phyloP scores from a whole-genome alignment of 1,140 invertebrate species.

The Ceratina calcarata region DNA sequence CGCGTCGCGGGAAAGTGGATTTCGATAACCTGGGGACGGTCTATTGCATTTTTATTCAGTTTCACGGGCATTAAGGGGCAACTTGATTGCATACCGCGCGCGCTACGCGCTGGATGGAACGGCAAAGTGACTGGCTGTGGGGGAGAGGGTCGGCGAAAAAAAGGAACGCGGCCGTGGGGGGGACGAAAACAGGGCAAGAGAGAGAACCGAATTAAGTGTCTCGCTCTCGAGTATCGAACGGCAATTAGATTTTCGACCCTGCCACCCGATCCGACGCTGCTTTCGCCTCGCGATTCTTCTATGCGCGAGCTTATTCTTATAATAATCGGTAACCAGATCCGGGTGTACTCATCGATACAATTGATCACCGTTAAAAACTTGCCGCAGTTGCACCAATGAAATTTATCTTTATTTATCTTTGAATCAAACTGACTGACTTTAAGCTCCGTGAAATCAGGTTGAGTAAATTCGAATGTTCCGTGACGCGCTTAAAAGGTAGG shows the following conservation, averaged over 20 bases:
- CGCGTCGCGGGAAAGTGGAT: slow-evolving; percentile 68
- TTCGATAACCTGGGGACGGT: slow-evolving; percentile 71
- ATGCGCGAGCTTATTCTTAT: neutral
- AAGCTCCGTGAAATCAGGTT: too few species aligned
- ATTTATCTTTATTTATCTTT: slow-evolving; percentile 40
- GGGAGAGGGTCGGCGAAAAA: slow-evolving; percentile 3
- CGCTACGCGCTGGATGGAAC: slow-evolving; percentile 57
- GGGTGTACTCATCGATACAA: slow-evolving; percentile 40
- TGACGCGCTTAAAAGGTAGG: too few species aligned
- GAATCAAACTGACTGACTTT: neutral
- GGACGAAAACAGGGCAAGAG: slow-evolving; percentile 51
- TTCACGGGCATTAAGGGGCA: slow-evolving; percentile 69
- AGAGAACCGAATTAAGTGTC: slow-evolving; percentile 47
- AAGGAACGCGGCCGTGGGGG: slow-evolving; percentile 27
- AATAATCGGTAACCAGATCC: slow-evolving; percentile 20
- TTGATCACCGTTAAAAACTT: slow-evolving; percentile 42
- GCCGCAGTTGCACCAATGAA: slow-evolving; percentile 12
- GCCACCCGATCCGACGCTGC: neutral
- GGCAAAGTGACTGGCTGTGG: slow-evolving; percentile 55
- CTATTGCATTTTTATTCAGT: slow-evolving; percentile 72
- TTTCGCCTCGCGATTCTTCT: slow-evolving; percentile 19
- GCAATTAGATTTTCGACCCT: slow-evolving; percentile 29
- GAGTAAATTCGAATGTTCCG: too few species aligned
- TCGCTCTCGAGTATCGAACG: slow-evolving; percentile 38
- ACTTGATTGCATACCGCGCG: slow-evolving; percentile 62